phyloP scores from a whole-genome alignment of 2,888 invertebrate species.

The Hydraecia micacea region DNA sequence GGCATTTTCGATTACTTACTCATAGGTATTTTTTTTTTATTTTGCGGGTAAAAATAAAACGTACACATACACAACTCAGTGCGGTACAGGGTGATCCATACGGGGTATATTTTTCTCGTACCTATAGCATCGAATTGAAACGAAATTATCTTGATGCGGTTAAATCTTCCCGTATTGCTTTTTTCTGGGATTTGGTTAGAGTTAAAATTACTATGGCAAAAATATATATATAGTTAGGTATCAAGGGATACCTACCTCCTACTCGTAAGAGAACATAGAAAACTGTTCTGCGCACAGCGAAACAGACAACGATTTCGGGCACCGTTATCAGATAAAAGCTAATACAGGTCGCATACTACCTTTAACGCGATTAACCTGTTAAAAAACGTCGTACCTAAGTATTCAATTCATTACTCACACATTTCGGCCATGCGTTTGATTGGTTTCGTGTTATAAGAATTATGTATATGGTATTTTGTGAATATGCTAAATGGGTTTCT shows the following conservation, averaged over 20 bases:
- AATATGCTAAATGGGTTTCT: neutral
- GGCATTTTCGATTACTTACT: neutral
- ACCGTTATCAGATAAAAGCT: neutral
- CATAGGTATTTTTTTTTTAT: no score
- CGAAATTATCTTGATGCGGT: neutral
- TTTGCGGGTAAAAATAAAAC: no score
- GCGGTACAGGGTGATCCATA: no score
- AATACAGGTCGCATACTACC: neutral
- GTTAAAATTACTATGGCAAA: neutral
- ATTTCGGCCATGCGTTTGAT: neutral
- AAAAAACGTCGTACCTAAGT: neutral
- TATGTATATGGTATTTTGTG: neutral
- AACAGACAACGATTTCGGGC: neutral
- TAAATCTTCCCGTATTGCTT: neutral
- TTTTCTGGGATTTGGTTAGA: neutral
- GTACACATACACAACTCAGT: no score
- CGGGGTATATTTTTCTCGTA: no score
- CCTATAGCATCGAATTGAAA: no score
- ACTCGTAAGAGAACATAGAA: neutral
- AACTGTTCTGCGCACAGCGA: neutral
- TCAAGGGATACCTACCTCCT: neutral
- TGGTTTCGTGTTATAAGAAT: conserved; percentile 18
- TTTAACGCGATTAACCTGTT: neutral
- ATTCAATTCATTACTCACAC: neutral
- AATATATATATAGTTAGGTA: neutral